phyloP scores from a whole-genome alignment of 2,888 invertebrate genomes.

The Trypoxylon attenuatum region DNA sequence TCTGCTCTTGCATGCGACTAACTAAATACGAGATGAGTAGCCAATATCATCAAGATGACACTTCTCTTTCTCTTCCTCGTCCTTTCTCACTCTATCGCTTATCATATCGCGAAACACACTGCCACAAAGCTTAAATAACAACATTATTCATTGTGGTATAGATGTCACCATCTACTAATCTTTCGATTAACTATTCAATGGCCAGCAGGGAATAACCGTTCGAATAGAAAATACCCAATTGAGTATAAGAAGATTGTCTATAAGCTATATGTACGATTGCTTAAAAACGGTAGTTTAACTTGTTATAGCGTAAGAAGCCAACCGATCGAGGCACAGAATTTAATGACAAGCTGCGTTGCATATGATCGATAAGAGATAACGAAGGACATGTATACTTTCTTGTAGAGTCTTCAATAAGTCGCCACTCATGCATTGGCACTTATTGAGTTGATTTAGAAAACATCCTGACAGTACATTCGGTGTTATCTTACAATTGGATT shows the following conservation, averaged over 20 bases:
- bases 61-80: background rate
- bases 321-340: constrained; percentile 16
- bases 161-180: too few relatives aligned
- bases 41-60: constrained; percentile 1
- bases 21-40: constrained; percentile 42
- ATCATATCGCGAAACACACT: too few relatives aligned
- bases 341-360: constrained; percentile 21
- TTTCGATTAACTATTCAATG: too few relatives aligned
- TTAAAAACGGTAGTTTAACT: background rate
- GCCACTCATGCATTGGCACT: constrained; percentile 3
- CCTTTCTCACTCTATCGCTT: too few relatives aligned
- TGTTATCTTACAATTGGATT: constrained; percentile 19
- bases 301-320: constrained; percentile 17
- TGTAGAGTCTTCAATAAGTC: constrained; percentile 24
- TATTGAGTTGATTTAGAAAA: constrained; percentile 9
- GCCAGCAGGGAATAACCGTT: too few relatives aligned
- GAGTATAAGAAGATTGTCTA: too few relatives aligned
- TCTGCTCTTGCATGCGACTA: constrained; percentile 39
- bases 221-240: too few relatives aligned
- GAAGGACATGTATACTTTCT: constrained; percentile 21
- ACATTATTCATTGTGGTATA: too few relatives aligned
- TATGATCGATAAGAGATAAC: constrained; percentile 32
- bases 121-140: too few relatives aligned
- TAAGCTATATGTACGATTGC: too few relatives aligned
- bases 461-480: constrained; percentile 5